Base-by-base conservation (phyloP, 1,140 invertebrate species). In the Pseudomyrmex dendroicus region DNA sequence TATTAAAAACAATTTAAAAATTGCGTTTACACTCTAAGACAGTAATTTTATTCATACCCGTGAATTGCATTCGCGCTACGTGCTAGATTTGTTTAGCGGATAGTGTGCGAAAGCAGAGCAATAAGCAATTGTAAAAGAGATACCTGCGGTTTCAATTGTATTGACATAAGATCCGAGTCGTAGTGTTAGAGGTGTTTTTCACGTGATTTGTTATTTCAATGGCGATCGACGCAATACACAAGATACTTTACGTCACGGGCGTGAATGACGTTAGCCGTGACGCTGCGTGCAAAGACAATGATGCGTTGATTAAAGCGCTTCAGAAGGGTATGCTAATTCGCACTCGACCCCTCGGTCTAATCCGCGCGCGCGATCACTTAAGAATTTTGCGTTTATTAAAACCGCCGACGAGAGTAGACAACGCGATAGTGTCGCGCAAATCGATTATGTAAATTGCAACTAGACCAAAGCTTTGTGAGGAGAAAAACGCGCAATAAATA, bases 201-300 rank as follows among this genome's bases (percentile, higher is more conserved):
- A 59, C 15, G 59, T 25, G 44, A 78, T 22, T 67, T 48, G 35
- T 2, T 35, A 35, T 35, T 12, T 78, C 44, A 68, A 70, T 12
- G 54, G 10, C 63, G 48, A 68, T 68, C 76, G 63, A 12, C 15
- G 20, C 35, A 3, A 25, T 25, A 7, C 68, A 15, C n/a, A 10
- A 68, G 13, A 9, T 78, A 78, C 9, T 78, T 78, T 70, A 48
- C 64, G 64, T 78, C 76, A 78, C 20, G 59, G 20, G 20, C 17
- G 35, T 70, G 52, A 70, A 70, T 70, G 64, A 68, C 61, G 64
- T 68, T 70, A 70, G 54, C 35, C 44, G 56, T 59, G 35, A 78
- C 44, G 52, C 76, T 78, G 63, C 35, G 59, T 57, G 17, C 67
- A 25, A 2, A 67, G 20, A 78, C 44, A 70, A 70, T 78, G 25